These are phyloP conservation scores for Volucella inflata DNA, from an alignment of 2,888 invertebrate species.

Conservation along the genomic window DNA sequence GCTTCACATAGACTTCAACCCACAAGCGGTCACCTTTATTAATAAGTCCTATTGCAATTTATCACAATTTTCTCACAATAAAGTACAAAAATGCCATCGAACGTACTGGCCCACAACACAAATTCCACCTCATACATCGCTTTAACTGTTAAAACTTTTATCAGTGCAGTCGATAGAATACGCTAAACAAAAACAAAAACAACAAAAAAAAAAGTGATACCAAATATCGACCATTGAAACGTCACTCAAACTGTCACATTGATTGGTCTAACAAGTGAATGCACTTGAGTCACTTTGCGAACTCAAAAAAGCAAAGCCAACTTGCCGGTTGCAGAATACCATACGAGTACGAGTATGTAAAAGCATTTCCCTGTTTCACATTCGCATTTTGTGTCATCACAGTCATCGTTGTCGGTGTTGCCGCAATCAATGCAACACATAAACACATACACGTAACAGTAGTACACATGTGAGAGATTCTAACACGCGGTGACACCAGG, in stretches of 20 bases:
- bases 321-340: conserved; percentile 21
- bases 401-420: conserved; percentile 9
- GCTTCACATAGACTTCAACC: not conserved
- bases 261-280: conserved; percentile 76
- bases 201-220: conserved; percentile 44
- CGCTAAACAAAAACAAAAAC: conserved; percentile 1
- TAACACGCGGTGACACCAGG: conserved; percentile 23
- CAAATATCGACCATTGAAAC: conserved; percentile 75
- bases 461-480: not conserved
- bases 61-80: conserved; percentile 35
- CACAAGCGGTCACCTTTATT: not conserved
- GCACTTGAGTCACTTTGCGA: conserved; percentile 74
- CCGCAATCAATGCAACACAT: conserved; percentile 40
- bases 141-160: too few relatives aligned
- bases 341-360: conserved; percentile 62
- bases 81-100: conserved; percentile 4
- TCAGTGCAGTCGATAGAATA: not conserved
- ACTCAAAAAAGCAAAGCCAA: conserved; percentile 39
- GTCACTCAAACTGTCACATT: conserved; percentile 75
- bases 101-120: too few relatives aligned
- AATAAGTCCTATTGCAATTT: conserved; percentile 18
- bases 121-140: too few relatives aligned
- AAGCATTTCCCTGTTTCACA: conserved; percentile 75
- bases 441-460: not conserved
- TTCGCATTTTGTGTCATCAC: conserved; percentile 53